Percentiles rank a stretch among this genome's conserved stretches.
phyloP scores from a whole-genome alignment of 2,888 invertebrate genomes.

The Trachelus stipa region DNA sequence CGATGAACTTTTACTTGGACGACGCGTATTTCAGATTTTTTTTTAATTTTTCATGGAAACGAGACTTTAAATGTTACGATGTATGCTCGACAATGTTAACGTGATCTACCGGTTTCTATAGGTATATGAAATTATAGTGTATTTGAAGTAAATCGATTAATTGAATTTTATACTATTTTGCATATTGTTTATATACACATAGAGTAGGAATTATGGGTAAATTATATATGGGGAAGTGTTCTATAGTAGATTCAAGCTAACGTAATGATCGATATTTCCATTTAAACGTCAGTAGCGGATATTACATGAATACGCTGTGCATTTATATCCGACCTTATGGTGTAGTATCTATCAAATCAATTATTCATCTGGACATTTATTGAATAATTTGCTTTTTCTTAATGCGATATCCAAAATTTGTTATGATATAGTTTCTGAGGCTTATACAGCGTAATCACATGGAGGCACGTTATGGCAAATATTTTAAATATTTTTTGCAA shows the following conservation, averaged over 20 bases:
- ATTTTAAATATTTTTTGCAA: not conserved
- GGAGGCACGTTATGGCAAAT: not conserved
- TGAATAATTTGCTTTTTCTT: not conserved
- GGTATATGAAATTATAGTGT: not conserved
- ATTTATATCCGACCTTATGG: not conserved
- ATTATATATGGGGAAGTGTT: not conserved
- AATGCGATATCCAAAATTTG: not conserved
- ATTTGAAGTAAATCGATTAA: not conserved
- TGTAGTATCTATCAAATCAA: not conserved
- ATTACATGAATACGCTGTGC: not conserved
- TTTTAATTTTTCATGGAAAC: not conserved
- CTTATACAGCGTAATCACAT: not conserved
- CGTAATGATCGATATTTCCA: not conserved
- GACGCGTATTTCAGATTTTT: not conserved
- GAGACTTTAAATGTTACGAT: not conserved
- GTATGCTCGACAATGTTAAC: not conserved
- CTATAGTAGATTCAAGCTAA: not conserved
- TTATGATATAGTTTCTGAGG: not conserved
- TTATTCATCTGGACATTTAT: not conserved
- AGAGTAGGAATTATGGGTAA: not conserved
- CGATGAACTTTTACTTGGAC: constrained; percentile 16
- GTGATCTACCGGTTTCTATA: not conserved
- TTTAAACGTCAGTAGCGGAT: not conserved
- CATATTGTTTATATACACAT: not conserved
- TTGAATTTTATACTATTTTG: not conserved